Evolutionary conservation across 1,140 invertebrate species (phyloP).

Genomic region (Paralvinella palmiformis): DNA sequence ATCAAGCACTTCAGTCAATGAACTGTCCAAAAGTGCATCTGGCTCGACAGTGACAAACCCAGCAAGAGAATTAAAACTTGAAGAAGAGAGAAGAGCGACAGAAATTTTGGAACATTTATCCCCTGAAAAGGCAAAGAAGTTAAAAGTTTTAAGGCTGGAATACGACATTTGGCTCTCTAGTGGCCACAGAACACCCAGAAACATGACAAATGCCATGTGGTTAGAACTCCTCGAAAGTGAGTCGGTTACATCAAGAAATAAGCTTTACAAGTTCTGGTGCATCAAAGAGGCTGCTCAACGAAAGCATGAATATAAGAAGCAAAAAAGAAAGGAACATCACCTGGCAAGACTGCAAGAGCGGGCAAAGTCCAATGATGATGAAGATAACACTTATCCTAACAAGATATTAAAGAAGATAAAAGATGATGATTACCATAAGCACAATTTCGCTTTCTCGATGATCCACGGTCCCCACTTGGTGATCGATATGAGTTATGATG

Average conservation of each 20-base stretch:
- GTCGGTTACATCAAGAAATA: not conserved
- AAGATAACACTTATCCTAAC: slow-evolving; percentile 11
- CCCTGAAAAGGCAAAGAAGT: slow-evolving; percentile 3
- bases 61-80: too few species aligned
- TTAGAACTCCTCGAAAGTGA: not conserved
- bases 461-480: slow-evolving; percentile 12
- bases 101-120: not conserved
- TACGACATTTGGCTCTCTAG: slow-evolving; percentile 6
- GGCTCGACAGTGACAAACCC: too few species aligned
- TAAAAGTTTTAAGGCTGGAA: slow-evolving; percentile 12
- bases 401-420: too few species aligned
- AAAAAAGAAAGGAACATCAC: not conserved
- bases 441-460: slow-evolving; percentile 12
- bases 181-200: not conserved
- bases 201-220: slow-evolving; percentile 13
- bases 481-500: slow-evolving; percentile 16
- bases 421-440: not conserved
- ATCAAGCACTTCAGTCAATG: too few species aligned
- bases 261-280: slow-evolving; percentile 12
- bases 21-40: too few species aligned
- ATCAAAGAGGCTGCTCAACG: not conserved
- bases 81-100: not conserved
- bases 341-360: not conserved
- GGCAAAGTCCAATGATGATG: not conserved
- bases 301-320: slow-evolving; percentile 6